Conservation (phyloP, 2,888 invertebrate genomes). For the Gnatocerus cornutus region DNA sequence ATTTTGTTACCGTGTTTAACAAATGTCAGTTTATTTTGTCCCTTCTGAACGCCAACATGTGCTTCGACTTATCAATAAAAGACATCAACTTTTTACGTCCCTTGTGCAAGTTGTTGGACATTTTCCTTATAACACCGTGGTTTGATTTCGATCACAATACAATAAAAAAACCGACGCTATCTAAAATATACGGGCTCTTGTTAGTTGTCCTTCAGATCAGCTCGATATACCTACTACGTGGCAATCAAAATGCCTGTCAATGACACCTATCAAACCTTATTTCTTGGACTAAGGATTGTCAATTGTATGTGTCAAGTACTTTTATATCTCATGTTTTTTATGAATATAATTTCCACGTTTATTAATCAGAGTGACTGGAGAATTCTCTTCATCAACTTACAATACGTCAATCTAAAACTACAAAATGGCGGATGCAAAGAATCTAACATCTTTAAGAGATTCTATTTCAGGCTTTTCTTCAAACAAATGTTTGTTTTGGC, state of each 20-base stretch:
- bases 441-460: not conserved
- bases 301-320: not conserved
- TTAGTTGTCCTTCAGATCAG: not conserved
- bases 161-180: not conserved
- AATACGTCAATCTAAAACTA: not conserved
- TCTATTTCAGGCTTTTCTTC: not conserved
- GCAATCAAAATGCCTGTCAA: not conserved
- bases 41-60: too few species aligned
- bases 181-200: not conserved
- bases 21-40: too few species aligned
- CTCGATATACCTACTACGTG: not conserved
- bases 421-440: not conserved
- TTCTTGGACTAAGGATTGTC: not conserved
- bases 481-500: not conserved
- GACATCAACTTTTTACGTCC: too few species aligned
- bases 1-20: too few species aligned
- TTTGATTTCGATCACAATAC: not conserved
- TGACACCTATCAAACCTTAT: not conserved
- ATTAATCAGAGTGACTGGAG: too few species aligned
- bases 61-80: too few species aligned
- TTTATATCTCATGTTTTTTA: too few species aligned
- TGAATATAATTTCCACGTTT: too few species aligned
- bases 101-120: too few species aligned
- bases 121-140: not conserved
- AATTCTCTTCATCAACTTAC: not conserved